Percentiles rank a stretch among this genome's conserved stretches.
These are phyloP conservation scores for Eufriesea mexicana DNA, from an alignment of 1,140 invertebrate species.

Conservation along the genomic window DNA sequence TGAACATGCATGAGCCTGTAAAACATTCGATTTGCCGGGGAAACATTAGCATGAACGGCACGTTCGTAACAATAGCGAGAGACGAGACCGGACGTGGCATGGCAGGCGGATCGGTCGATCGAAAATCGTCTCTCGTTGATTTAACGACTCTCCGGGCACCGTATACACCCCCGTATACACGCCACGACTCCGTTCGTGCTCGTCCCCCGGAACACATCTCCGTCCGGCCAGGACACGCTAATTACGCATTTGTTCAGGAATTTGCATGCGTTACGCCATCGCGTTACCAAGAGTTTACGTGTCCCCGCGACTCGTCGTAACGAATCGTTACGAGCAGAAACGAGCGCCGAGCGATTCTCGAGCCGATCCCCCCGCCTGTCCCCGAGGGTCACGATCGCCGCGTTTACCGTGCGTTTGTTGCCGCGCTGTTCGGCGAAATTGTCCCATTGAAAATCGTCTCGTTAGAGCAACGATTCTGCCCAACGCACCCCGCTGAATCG, in stretches of 20 bases:
- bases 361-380: background rate
- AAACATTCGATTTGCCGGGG: conserved; percentile 69
- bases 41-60: conserved; percentile 64
- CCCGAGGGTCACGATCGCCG: conserved; percentile 38
- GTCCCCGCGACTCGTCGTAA: conserved; percentile 44
- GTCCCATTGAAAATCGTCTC: conserved; percentile 44
- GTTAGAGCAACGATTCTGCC: conserved; percentile 36
- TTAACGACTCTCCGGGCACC: conserved; percentile 56
- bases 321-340: conserved; percentile 63
- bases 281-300: conserved; percentile 60
- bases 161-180: background rate
- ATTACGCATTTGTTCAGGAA: conserved; percentile 76
- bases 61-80: conserved; percentile 56
- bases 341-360: conserved; percentile 24
- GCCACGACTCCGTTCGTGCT: background rate
- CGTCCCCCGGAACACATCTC: conserved; percentile 14
- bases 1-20: conserved; percentile 58
- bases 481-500: conserved; percentile 23
- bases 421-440: background rate
- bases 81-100: conserved; percentile 27
- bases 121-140: conserved; percentile 71
- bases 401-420: conserved; percentile 19
- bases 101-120: conserved; percentile 52
- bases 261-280: conserved; percentile 72
- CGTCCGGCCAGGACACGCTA: conserved; percentile 61